Percentiles rank a stretch among this genome's conserved stretches.
phyloP scores from a whole-genome alignment of 2,113 vertebrate species.

The Ariopsis seemanni region DNA sequence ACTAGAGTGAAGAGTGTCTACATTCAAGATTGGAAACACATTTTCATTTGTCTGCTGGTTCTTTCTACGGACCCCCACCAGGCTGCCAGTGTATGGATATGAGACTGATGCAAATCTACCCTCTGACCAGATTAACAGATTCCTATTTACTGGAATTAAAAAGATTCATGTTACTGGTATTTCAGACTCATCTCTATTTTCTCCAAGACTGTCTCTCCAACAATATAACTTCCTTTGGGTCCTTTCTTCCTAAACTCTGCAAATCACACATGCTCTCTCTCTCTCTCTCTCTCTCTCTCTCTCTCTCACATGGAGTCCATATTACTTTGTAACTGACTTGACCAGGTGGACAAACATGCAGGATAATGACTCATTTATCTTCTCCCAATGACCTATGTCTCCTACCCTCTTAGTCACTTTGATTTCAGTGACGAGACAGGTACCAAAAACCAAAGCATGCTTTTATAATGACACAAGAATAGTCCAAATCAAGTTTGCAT shows the following conservation, averaged over 20 bases:
- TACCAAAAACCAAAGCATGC: not conserved
- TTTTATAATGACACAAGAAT: not conserved
- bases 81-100: slow-evolving; percentile 16
- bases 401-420: not conserved
- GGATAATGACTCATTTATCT: slow-evolving; percentile 73
- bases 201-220: not conserved
- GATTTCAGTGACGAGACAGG: not conserved
- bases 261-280: not conserved
- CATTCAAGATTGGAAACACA: slow-evolving; percentile 66
- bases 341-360: slow-evolving; percentile 76
- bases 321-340: slow-evolving; percentile 61
- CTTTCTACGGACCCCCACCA: not conserved
- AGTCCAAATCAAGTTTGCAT: slow-evolving; percentile 24
- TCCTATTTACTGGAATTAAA: not conserved
- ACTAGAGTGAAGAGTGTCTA: slow-evolving; percentile 56
- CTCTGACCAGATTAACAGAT: slow-evolving; percentile 6
- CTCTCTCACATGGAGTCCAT: slow-evolving; percentile 1
- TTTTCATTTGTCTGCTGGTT: slow-evolving; percentile 53
- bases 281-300: slow-evolving; percentile 1
- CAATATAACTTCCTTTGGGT: not conserved
- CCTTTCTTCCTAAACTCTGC: not conserved
- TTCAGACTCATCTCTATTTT: not conserved
- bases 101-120: not conserved
- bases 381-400: slow-evolving; percentile 51
- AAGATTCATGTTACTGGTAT: not conserved